Base-by-base conservation (phyloP, 2,888 invertebrate species). In the Microctonus brassicae region DNA sequence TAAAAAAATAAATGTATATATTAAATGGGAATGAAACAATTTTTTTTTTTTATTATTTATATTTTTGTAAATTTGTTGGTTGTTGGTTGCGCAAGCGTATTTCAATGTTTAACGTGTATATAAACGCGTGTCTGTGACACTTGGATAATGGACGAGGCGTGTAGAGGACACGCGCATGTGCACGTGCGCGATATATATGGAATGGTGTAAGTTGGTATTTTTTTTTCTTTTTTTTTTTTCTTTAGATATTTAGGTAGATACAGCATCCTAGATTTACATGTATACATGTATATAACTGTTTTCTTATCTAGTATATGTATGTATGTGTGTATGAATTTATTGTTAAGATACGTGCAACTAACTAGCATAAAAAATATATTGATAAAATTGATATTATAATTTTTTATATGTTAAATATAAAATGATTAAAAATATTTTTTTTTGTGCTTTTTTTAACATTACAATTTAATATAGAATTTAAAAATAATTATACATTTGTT, bases 121-220 rank as follows among this genome's bases (percentile, higher is more conserved):
- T 52, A n/a, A n/a, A 66, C 69, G 70, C 69, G 69, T 72, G 72
- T 65, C 65, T 53, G 22, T 65, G 69, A 69, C 72, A 72, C 69
- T 65, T 61, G 63, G 70, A 73, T 77, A 77, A 77, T 77, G 72
- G 77, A 75, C 72, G 72, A 76, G 77, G 77, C 77, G 72, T 69
- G 71, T 39, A 69, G 70, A 75, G 75, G 76, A 75, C 76, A 75
- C 76, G 76, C 60, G 73, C 76, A 76, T 76, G 76, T 77, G 76
- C 76, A 63, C 11, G 70, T 66, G 62, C 60, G 52, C 57, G 34
- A 26, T 36, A n/a, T n/a, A n/a, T n/a, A n/a, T n/a, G n/a, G 17
- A n/a, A 34, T 20, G 53, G 20, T 65, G 55, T 55, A 70, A 33
- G 52, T 61, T 67, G 67, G 67, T 55, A 67, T 62, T 67, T 33